A percentile compares a stretch with the other conserved stretches of the same genome.
phyloP scores from a whole-genome alignment of 2,797 vertebrate species.

The Pogonophryne albipinna region DNA sequence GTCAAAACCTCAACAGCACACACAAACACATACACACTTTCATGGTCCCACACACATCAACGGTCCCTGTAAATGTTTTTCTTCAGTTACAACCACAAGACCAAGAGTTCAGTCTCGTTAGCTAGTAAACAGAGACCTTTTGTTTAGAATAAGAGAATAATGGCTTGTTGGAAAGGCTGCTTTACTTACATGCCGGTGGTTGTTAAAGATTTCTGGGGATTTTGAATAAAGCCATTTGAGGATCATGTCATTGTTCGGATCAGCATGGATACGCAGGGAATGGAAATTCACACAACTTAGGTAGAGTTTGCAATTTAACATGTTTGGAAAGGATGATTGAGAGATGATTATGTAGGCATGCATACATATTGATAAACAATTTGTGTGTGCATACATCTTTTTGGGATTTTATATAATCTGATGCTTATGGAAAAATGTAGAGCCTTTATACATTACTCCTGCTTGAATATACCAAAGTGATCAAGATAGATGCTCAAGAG shows the following conservation, averaged over 20 bases:
- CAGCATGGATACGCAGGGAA: conserved; percentile 54
- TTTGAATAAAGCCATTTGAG: conserved; percentile 70
- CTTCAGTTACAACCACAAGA: conserved; percentile 65
- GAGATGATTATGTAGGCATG: conserved; percentile 37
- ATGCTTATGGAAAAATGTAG: conserved; percentile 37
- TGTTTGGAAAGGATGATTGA: conserved; percentile 53
- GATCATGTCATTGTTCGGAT: conserved; percentile 70
- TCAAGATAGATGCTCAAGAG: conserved; percentile 24
- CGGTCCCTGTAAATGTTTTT: conserved; percentile 60
- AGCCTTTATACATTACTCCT: not conserved
- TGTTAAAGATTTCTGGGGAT: conserved; percentile 74
- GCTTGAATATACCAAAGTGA: conserved; percentile 23
- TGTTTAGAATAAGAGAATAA: conserved; percentile 70
- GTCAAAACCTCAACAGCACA: conserved; percentile 42
- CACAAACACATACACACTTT: not conserved
- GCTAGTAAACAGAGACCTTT: conserved; percentile 64
- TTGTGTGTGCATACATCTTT: not conserved
- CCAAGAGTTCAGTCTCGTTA: conserved; percentile 57
- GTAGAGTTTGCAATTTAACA: conserved; percentile 39
- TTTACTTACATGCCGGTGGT: conserved; percentile 70
- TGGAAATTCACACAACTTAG: conserved; percentile 63
- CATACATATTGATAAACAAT: conserved; percentile 1
- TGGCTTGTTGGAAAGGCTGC: conserved; percentile 60
- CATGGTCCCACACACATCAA: not conserved
- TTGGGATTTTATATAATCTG: conserved; percentile 21